These are phyloP conservation scores for Periphyllus acericola DNA, from an alignment of 2,888 invertebrate species.

Conservation along the genomic window DNA sequence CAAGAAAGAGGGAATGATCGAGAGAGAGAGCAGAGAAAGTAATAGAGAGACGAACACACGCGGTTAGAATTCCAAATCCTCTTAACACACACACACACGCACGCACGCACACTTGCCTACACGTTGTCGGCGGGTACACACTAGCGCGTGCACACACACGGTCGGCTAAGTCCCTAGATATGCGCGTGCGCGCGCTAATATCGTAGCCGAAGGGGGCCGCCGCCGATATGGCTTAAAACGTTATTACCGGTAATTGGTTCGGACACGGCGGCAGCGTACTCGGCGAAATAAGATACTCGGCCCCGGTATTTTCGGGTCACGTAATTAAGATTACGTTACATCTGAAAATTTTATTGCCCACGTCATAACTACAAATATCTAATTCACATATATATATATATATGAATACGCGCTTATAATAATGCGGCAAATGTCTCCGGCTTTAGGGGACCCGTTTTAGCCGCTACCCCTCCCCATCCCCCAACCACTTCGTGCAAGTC, in stretches of 20 bases:
- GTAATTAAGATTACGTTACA: slow-evolving; percentile 62
- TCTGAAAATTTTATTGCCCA: slow-evolving; percentile 53
- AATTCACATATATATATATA: too few relatives aligned
- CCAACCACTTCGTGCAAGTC: too few relatives aligned
- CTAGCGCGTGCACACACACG: not conserved
- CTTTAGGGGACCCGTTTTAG: slow-evolving; percentile 25
- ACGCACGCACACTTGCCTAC: not conserved
- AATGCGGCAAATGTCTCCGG: slow-evolving; percentile 25
- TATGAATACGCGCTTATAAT: not conserved
- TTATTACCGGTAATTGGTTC: slow-evolving; percentile 61
- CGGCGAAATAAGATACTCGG: slow-evolving; percentile 56
- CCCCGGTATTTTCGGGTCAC: slow-evolving; percentile 59
- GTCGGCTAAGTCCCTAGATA: not conserved
- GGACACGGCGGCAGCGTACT: slow-evolving; percentile 21
- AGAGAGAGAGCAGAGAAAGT: not conserved
- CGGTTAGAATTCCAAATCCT: slow-evolving; percentile 56
- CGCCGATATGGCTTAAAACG: slow-evolving; percentile 56
- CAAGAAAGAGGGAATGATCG: not conserved
- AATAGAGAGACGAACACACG: not conserved
- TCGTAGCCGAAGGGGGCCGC: not conserved
- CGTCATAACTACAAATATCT: slow-evolving; percentile 19
- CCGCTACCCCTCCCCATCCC: not conserved
- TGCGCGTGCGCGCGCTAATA: slow-evolving; percentile 10
- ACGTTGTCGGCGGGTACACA: not conserved
- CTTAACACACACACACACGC: slow-evolving; percentile 20